Evolutionary conservation across 1,140 invertebrate genomes (phyloP).

Genomic region (Anastatus disparis): DNA sequence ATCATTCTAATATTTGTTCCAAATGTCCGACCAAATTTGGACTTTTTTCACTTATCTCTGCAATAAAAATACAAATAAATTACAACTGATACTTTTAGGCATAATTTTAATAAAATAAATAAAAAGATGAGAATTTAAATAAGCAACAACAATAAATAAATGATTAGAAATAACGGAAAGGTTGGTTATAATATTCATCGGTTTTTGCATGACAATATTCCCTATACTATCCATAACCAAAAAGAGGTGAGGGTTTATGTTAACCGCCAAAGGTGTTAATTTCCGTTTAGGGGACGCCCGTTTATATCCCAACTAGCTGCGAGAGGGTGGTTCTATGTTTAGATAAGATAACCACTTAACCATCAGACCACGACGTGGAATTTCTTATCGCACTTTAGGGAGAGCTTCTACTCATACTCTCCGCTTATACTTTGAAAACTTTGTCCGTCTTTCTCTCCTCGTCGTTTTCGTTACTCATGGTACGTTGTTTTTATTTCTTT

Average conservation of each 20-base stretch:
- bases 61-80: no score
- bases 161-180: not conserved
- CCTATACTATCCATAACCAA: not conserved
- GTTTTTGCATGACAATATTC: slow-evolving; percentile 45
- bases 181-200: slow-evolving; percentile 52
- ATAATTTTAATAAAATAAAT: no score
- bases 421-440: not conserved
- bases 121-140: no score
- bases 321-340: slow-evolving; percentile 52
- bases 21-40: no score
- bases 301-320: not conserved
- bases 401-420: no score
- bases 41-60: no score
- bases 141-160: no score
- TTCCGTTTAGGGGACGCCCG: slow-evolving; percentile 56
- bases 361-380: slow-evolving; percentile 55
- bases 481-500: slow-evolving; percentile 3
- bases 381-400: slow-evolving; percentile 46
- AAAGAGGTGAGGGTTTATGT: not conserved
- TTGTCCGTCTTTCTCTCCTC: not conserved
- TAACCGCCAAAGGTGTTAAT: slow-evolving; percentile 53
- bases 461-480: not conserved
- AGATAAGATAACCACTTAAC: slow-evolving; percentile 64
- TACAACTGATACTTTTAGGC: no score
- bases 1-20: no score